phyloP scores from a whole-genome alignment of 2,113 vertebrate genomes.

The Bambusicola thoracicus region DNA sequence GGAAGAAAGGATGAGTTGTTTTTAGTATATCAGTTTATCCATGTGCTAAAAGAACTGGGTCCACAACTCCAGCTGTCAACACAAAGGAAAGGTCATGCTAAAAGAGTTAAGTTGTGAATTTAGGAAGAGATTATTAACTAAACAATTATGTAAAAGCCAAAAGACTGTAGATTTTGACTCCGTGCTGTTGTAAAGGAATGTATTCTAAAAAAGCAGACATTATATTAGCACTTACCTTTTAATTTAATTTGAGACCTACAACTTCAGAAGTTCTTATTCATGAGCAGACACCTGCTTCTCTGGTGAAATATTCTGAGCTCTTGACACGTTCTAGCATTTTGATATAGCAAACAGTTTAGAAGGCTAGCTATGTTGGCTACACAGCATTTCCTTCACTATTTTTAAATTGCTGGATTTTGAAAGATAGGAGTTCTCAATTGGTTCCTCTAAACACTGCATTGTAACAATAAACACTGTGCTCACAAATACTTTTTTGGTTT shows the following conservation, averaged over 20 bases:
- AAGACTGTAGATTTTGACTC: neutral
- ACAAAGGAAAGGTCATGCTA: neutral
- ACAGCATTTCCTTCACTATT: constrained; percentile 7
- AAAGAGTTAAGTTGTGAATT: neutral
- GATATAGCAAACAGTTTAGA: neutral
- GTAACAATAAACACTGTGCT: neutral
- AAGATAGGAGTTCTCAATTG: neutral
- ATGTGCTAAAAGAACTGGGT: neutral
- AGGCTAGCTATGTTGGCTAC: neutral
- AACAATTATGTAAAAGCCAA: neutral
- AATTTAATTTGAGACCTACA: constrained; percentile 16
- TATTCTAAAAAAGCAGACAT: neutral
- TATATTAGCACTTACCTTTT: neutral
- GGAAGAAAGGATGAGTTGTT: neutral
- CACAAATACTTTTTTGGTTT: neutral
- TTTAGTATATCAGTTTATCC: neutral
- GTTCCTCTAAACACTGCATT: neutral
- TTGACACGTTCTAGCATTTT: neutral
- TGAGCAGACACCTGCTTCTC: neutral
- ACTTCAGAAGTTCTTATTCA: neutral
- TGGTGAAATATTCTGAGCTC: neutral
- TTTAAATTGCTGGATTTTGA: neutral
- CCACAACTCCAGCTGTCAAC: neutral
- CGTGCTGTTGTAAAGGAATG: neutral
- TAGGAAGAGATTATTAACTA: neutral